Conservation (phyloP, 2,888 invertebrate genomes). For the Dicyrtoma fusca region DNA sequence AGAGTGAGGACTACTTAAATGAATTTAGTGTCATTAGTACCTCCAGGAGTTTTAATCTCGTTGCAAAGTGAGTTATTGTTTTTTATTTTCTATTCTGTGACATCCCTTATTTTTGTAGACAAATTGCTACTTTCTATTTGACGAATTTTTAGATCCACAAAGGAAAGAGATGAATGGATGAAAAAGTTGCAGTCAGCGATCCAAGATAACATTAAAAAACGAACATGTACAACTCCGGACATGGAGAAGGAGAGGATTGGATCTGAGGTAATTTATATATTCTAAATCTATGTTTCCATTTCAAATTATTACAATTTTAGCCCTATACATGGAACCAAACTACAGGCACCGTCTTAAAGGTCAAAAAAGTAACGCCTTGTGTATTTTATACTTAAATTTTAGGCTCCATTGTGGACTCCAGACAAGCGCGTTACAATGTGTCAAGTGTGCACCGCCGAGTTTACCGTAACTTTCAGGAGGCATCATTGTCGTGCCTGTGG, state of each 20-base stretch:
- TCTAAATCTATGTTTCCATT: slow-evolving; percentile 19
- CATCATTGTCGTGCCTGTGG: slow-evolving; percentile 72
- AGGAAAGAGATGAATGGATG: slow-evolving; percentile 64
- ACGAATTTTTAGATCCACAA: slow-evolving; percentile 60
- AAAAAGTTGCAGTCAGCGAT: slow-evolving; percentile 62
- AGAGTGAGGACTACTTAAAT: slow-evolving; percentile 62
- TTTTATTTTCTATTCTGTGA: slow-evolving; percentile 2
- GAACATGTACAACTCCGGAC: slow-evolving; percentile 52
- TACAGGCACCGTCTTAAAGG: no score
- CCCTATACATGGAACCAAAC: no score
- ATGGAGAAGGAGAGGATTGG: slow-evolving; percentile 56
- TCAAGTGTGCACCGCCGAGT: slow-evolving; percentile 68
- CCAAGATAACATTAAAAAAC: slow-evolving; percentile 61
- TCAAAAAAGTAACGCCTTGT: neutral
- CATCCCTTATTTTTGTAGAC: neutral
- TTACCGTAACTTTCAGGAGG: slow-evolving; percentile 68
- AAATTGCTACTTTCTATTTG: no score
- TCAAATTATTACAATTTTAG: neutral
- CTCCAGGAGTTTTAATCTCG: slow-evolving; percentile 64
- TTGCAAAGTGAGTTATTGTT: slow-evolving; percentile 61
- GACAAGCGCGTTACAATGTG: slow-evolving; percentile 69
- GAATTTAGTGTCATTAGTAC: slow-evolving; percentile 65
- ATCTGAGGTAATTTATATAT: slow-evolving; percentile 60
- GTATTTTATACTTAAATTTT: neutral
- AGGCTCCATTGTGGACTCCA: slow-evolving; percentile 66